Conservation (phyloP, 2,888 invertebrate genomes). For the Xylota sylvarum region DNA sequence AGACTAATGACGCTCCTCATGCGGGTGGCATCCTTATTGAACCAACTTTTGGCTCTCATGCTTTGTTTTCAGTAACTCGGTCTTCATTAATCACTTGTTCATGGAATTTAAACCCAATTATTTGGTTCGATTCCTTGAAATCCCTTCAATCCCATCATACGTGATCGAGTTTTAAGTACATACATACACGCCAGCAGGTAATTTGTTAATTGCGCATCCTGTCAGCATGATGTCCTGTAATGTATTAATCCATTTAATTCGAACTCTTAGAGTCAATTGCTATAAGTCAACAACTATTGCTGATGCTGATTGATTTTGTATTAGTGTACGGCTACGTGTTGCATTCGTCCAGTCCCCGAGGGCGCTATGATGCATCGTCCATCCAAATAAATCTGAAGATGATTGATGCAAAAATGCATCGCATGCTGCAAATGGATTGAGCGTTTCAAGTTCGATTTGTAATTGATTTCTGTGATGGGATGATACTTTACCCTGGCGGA, state of each 20-base stretch:
- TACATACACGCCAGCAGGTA: neutral
- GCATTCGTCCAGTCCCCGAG: slow-evolving; percentile 9
- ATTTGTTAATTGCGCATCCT: slow-evolving; percentile 39
- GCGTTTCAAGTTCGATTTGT: slow-evolving; percentile 42
- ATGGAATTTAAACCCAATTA: slow-evolving; percentile 39
- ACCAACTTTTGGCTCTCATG: neutral
- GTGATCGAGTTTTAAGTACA: neutral
- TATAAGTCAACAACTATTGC: slow-evolving; percentile 27
- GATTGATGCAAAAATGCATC: slow-evolving; percentile 41
- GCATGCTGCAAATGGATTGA: slow-evolving; percentile 55
- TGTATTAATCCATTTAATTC: slow-evolving; percentile 49
- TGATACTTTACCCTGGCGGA: slow-evolving; percentile 10
- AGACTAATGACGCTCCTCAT: slow-evolving; percentile 27
- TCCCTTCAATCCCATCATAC: neutral
- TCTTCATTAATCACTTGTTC: slow-evolving; percentile 36
- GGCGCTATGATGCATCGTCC: slow-evolving; percentile 52
- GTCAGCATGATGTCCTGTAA: slow-evolving; percentile 55
- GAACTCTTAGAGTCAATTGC: slow-evolving; percentile 43
- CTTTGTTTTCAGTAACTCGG: neutral
- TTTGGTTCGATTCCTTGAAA: slow-evolving; percentile 25
- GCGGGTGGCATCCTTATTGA: slow-evolving; percentile 26
- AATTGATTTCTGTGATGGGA: slow-evolving; percentile 46
- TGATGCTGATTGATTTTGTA: slow-evolving; percentile 54
- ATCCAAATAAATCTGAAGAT: slow-evolving; percentile 47
- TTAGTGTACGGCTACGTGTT: neutral